Evolutionary conservation across 2,888 invertebrate genomes (phyloP), one percentile per base, ranked within the genome.

Genomic region (Cataglyphis livida): DNA sequence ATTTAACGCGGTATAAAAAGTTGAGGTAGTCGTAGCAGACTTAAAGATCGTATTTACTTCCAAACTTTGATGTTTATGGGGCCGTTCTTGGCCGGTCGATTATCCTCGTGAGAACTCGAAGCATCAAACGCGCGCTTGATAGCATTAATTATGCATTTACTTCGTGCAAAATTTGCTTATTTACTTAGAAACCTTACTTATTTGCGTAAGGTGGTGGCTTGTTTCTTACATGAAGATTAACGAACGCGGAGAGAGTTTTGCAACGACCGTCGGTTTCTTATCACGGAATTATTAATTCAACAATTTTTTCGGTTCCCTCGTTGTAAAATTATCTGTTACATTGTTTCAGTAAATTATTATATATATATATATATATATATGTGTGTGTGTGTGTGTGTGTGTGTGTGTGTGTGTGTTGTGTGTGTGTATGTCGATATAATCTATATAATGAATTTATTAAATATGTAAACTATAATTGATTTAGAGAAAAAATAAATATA

Each of bases 101-200:
- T 48, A 28, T 41, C 32, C 64, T 71, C 73, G 32, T 81, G 68
- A 61, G 65, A 88, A 86, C 59, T 54, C 57, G 28, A 48, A 64
- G 28, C 74, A 65, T 57, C 73, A 57, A 82, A 54, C 32, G 61
- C 62, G 44, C 65, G 18, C 57, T n/a, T 21, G 32, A 35, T 73
- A 66, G 21, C 18, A 38, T 78, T 76, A 68, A 41, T 84, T 54
- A 73, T 75, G 25, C 38, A 65, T 74, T 74, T 59, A 59, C 12
- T 35, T 81, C 15, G 64, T 73, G 59, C 21, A 78, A 82, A 83
- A 78, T 84, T 76, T 71, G 12, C 44, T 88, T 74, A 76, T 68
- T 79, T 75, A 87, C 21, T 62, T 78, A 88, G 78, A 82, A 88
- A 88, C 71, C 25, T 82, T 82, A 25, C 15, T 51, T 5, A 21